These are phyloP conservation scores for Pelodytes ibericus DNA, from an alignment of 2,797 vertebrate genomes.

Conservation along the genomic window DNA sequence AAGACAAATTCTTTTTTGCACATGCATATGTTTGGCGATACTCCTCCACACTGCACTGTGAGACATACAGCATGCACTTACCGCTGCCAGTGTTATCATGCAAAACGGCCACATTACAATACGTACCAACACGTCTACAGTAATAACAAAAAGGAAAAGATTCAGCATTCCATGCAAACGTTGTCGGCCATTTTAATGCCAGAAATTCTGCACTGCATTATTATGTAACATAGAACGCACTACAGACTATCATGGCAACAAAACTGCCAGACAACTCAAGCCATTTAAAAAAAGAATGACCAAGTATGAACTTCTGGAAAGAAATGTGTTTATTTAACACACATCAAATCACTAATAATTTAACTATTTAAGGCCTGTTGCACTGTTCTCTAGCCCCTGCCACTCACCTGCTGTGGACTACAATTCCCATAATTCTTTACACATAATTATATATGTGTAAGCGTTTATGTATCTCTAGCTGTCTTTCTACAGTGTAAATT, in stretches of 20 bases:
- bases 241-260: not conserved
- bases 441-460: too few relatives aligned
- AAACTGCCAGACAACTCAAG: constrained; percentile 60
- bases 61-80: constrained; percentile 11
- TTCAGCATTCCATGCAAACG: constrained; percentile 81
- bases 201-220: not conserved
- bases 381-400: too few relatives aligned
- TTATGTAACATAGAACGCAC: not conserved
- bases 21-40: too few relatives aligned
- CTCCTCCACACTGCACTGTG: not conserved
- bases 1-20: too few relatives aligned
- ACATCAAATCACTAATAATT: too few relatives aligned
- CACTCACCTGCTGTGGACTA: too few relatives aligned
- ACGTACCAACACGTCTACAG: constrained; percentile 1
- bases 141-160: constrained; percentile 53
- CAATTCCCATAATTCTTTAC: too few relatives aligned
- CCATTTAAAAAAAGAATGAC: constrained; percentile 68
- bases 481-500: too few relatives aligned
- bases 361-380: too few relatives aligned
- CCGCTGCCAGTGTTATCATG: constrained; percentile 11
- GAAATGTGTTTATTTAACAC: too few relatives aligned
- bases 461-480: too few relatives aligned
- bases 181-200: constrained; percentile 20
- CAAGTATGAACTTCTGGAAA: constrained; percentile 72
- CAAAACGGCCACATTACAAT: not conserved